Percentiles rank a stretch among this genome's conserved stretches.
Evolutionary conservation across 1,140 invertebrate species (phyloP).

Genomic region (Drosophila busckii): DNA sequence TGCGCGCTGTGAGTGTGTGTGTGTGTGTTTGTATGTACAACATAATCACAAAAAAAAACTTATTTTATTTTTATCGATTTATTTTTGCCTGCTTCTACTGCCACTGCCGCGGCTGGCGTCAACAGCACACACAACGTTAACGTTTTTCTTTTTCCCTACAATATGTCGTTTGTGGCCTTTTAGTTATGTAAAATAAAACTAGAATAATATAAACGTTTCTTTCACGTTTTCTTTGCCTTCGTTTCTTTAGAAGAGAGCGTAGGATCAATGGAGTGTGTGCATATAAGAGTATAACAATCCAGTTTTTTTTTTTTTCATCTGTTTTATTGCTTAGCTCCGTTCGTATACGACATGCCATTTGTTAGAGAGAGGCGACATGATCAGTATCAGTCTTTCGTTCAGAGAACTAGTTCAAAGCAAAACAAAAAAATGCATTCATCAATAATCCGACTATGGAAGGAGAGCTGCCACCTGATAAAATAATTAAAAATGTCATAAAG

Average conservation of each 20-base stretch:
- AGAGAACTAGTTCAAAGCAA: conserved; percentile 32
- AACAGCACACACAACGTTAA: conserved; percentile 22
- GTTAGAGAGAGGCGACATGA: conserved; percentile 19
- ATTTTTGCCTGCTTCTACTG: conserved; percentile 51
- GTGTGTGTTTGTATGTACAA: conserved; percentile 51
- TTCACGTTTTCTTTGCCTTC: conserved; percentile 20
- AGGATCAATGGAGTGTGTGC: conserved; percentile 26
- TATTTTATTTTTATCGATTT: conserved; percentile 78
- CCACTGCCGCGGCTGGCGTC: conserved; percentile 42
- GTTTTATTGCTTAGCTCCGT: conserved; percentile 11
- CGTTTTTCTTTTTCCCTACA: conserved; percentile 41
- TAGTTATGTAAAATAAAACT: conserved; percentile 33
- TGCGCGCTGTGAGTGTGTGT: conserved; percentile 13
- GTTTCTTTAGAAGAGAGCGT: not conserved
- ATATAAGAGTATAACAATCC: conserved; percentile 28
- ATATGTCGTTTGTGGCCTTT: conserved; percentile 27
- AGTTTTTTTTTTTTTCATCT: conserved; percentile 12
- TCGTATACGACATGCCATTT: not conserved
- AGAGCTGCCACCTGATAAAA: conserved; percentile 24
- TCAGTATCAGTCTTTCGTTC: conserved; percentile 25
- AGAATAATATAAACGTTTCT: conserved; percentile 25
- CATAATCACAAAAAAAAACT: conserved; percentile 76
- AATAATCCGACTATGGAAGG: conserved; percentile 15
- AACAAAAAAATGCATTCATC: conserved; percentile 29
- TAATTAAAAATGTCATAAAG: not conserved